Evolutionary conservation across 1,140 invertebrate species (phyloP), one percentile per base, ranked within the genome.

Genomic region (Adelges cooleyi): DNA sequence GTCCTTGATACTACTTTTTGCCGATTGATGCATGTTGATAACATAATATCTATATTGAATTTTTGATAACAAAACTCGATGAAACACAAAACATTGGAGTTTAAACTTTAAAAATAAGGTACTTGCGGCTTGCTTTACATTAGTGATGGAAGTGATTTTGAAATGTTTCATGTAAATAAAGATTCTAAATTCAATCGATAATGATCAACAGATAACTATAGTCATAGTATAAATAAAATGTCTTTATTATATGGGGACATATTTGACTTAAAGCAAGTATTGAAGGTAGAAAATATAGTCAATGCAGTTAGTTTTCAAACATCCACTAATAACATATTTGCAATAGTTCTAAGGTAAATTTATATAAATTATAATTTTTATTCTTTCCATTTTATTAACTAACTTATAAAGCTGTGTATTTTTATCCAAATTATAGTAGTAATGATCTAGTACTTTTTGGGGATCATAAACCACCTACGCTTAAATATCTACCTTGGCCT

Each of bases 361-460:
- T 59, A 22, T n/a, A 33, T 33, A 33, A 33, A 33, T 33, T 33
- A 8, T 44, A n/a, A 44, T 44, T 44, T 44, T 44, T 44, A n/a
- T 8, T 44, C n/a, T 11, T 44, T 38, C 6, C 15, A 44, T n/a
- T n/a, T 44, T 8, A 44, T 44, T 44, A 44, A n/a, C n/a, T 44
- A 44, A 44, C 11, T n/a, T n/a, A 11, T 8, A 44, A 8, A 44
- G n/a, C n/a, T 11, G 10, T 8, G 15, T 44, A n/a, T 11, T 17
- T 44, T 22, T 62, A 29, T 62, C 8, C n/a, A 33, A 13, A 22
- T 62, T 36, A 46, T 15, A 62, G 56, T 22, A 62, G 56, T 18
- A 62, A 62, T 13, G 56, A 62, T 29, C 38, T 62, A 15, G 22
- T 62, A 46, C 42, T 62, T 46, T 62, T 46, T 62, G 42, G 56